These are phyloP conservation scores for Alosa alosa DNA, from an alignment of 2,113 vertebrate genomes.

Conservation along the genomic window DNA sequence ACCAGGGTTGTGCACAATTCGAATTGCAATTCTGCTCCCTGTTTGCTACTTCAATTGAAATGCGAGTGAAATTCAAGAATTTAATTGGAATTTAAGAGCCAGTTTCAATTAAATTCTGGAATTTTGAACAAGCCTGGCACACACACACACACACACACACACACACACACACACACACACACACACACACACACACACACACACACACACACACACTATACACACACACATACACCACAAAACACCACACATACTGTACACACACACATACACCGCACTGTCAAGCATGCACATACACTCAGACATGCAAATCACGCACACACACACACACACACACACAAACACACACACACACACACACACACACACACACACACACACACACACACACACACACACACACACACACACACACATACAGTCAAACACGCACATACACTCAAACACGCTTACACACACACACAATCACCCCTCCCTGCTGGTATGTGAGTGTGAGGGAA, in stretches of 20 bases:
- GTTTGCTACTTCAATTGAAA: too few relatives aligned
- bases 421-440: constrained; percentile 27
- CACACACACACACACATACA: constrained; percentile 23
- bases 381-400: constrained; percentile 32
- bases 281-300: constrained; percentile 2
- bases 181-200: constrained; percentile 39
- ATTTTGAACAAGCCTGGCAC: neutral
- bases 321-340: constrained; percentile 29
- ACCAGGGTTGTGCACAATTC: neutral
- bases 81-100: too few relatives aligned
- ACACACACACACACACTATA: constrained; percentile 28
- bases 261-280: neutral
- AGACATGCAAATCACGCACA: constrained; percentile 6
- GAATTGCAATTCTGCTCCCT: too few relatives aligned
- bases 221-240: constrained; percentile 22
- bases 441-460: constrained; percentile 21
- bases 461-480: constrained; percentile 29
- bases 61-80: too few relatives aligned
- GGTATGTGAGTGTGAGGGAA: constrained; percentile 52
- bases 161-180: constrained; percentile 46
- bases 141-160: constrained; percentile 29
- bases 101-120: too few relatives aligned
- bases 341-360: constrained; percentile 30
- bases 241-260: too few relatives aligned
- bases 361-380: constrained; percentile 25